These are phyloP conservation scores for Mionectes macconnelli DNA, from an alignment of 2,113 vertebrate species.

Conservation along the genomic window DNA sequence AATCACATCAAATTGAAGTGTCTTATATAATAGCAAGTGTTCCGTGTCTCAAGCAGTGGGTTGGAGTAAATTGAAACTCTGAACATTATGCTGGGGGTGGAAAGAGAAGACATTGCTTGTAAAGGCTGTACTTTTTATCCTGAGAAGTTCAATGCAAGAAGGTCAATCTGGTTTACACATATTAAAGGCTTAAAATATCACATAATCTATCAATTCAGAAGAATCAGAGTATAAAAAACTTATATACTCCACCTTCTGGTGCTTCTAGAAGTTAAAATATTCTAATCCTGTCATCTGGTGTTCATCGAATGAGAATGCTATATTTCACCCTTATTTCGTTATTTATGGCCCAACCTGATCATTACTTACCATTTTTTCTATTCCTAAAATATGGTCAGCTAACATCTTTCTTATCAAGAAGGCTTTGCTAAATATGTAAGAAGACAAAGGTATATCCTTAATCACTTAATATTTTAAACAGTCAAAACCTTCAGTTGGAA, in stretches of 20 bases:
- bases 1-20: slow-evolving; percentile 5
- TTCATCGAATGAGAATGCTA: not conserved
- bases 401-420: slow-evolving; percentile 5
- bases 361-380: not conserved
- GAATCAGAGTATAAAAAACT: not conserved
- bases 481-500: not conserved
- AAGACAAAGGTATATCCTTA: not conserved
- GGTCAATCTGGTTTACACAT: not conserved
- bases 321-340: not conserved
- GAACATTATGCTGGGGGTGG: slow-evolving; percentile 43
- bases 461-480: not conserved
- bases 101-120: not conserved
- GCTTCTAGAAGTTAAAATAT: not conserved
- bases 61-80: slow-evolving; percentile 39
- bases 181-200: not conserved
- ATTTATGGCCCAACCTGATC: not conserved
- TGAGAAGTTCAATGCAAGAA: not conserved
- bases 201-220: not conserved
- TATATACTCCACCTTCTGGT: too few relatives aligned
- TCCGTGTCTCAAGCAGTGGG: slow-evolving; percentile 18
- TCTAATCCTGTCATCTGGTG: not conserved
- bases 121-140: not conserved
- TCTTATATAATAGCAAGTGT: slow-evolving; percentile 44
- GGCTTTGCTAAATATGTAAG: not conserved
- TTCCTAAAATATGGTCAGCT: not conserved